These are phyloP conservation scores for Riparia riparia DNA, from an alignment of 2,113 vertebrate genomes.

Conservation along the genomic window DNA sequence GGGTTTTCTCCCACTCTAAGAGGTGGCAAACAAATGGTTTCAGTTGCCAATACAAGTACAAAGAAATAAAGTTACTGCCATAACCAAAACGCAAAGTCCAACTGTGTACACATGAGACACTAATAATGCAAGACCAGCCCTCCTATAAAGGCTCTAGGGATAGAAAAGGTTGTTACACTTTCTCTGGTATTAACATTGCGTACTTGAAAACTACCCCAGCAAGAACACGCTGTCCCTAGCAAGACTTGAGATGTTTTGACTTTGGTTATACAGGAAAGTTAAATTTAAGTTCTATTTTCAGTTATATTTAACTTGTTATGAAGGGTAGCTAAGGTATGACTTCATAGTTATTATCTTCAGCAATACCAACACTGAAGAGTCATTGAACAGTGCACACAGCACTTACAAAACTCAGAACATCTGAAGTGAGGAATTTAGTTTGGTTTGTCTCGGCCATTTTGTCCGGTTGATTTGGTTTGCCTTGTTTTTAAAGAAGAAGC, in stretches of 20 bases:
- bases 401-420: background rate
- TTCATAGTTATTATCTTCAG: background rate
- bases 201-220: background rate
- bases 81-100: background rate
- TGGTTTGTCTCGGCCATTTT: background rate
- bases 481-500: background rate
- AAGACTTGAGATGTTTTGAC: background rate
- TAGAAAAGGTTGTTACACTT: background rate
- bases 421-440: background rate
- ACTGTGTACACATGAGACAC: background rate
- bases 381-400: background rate
- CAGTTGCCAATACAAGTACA: background rate
- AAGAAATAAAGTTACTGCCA: background rate
- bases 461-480: background rate
- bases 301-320: background rate
- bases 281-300: slow-evolving; percentile 1
- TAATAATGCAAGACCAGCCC: background rate
- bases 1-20: background rate
- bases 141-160: background rate
- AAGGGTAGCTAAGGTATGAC: background rate
- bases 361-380: background rate
- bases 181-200: background rate
- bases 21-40: background rate
- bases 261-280: background rate
- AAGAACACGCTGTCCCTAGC: background rate